Evolutionary conservation across 2,888 invertebrate genomes (phyloP), one percentile per base, ranked within the genome.

Genomic region (Cheilosia soror): DNA sequence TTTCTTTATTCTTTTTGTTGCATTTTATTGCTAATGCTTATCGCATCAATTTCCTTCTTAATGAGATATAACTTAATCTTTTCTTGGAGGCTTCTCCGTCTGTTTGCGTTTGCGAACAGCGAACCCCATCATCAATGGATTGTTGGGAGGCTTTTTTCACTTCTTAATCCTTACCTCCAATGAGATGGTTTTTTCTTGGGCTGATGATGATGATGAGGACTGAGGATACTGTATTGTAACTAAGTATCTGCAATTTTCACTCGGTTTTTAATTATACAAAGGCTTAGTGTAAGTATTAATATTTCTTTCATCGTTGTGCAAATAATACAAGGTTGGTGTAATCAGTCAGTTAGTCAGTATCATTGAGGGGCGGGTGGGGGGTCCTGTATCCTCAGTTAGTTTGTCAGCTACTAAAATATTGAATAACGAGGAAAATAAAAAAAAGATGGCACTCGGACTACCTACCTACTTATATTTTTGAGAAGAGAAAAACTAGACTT

Each of bases 1-100:
- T 63, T 69, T 37, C 13, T 57, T 47, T 49, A 55, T 55, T 44
- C 58, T 66, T 2, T 11, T 13, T 42, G 15, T 15, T 2, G n/a
- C 25, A 25, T 25, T 58, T 73, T 65, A 68, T 80, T 79, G 80
- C 77, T 84, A 80, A 76, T 77, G 80, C 77, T 84, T 83, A 84
- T 84, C 80, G 51, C 77, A 76, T 84, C 84, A 73, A 87, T 87
- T 87, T 87, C 72, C 79, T 77, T 77, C 68, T 80, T 83, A 83
- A 79, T 78, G 63, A 78, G 83, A 73, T 86, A 66, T 65, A 37
- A 63, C 58, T 73, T 69, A 79, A 72, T 83, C 79, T 68, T 44
- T 60, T 63, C 9, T 11, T 13, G 27, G 49, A 58, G 51, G 33
- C 40, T 40, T 58, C 9, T 25, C 40, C 53, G 20, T 20, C 5